Percentiles rank a stretch among this genome's conserved stretches.
phyloP scores from a whole-genome alignment of 2,888 invertebrate species.

The Diloba caeruleocephala region DNA sequence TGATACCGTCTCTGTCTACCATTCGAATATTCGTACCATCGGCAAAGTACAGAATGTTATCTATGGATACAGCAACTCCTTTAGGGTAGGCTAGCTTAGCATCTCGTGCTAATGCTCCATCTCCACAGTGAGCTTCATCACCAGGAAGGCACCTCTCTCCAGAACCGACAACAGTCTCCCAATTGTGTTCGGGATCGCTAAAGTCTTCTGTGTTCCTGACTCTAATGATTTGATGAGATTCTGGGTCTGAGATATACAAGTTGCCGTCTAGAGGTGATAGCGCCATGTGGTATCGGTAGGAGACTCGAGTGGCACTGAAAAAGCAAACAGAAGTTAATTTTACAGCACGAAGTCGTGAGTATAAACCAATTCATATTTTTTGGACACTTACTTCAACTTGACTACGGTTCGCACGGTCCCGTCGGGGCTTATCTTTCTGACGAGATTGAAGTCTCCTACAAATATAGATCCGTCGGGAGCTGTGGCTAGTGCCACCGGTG shows the following conservation, averaged over 20 bases:
- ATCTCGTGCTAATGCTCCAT: constrained; percentile 96
- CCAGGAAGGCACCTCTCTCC: constrained; percentile 98
- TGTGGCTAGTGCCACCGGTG: constrained; percentile 97
- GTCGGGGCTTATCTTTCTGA: constrained; percentile 95
- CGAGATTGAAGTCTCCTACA: constrained; percentile 98
- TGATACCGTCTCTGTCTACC: constrained; percentile 97
- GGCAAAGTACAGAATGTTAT: constrained; percentile 97
- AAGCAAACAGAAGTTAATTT: constrained; percentile 16
- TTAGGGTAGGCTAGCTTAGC: constrained; percentile 99
- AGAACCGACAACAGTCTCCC: constrained; percentile 98
- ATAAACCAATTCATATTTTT: no score
- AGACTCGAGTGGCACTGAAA: constrained; percentile 96
- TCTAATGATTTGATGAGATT: constrained; percentile 97
- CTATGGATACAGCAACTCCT: constrained; percentile 97
- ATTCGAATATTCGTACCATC: constrained; percentile 98
- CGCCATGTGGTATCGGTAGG: constrained; percentile 99
- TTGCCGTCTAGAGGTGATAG: constrained; percentile 97
- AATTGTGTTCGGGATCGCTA: constrained; percentile 96
- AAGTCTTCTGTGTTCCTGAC: constrained; percentile 95
- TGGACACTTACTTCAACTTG: constrained; percentile 93
- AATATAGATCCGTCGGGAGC: constrained; percentile 98
- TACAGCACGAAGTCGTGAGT: neutral
- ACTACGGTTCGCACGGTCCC: constrained; percentile 95
- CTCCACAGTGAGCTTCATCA: constrained; percentile 98
- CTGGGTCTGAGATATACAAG: constrained; percentile 98